A percentile compares a stretch with the other conserved stretches of the same genome.
Conservation (phyloP, 2,797 vertebrate species). For the Pipistrellus pipistrellus region DNA sequence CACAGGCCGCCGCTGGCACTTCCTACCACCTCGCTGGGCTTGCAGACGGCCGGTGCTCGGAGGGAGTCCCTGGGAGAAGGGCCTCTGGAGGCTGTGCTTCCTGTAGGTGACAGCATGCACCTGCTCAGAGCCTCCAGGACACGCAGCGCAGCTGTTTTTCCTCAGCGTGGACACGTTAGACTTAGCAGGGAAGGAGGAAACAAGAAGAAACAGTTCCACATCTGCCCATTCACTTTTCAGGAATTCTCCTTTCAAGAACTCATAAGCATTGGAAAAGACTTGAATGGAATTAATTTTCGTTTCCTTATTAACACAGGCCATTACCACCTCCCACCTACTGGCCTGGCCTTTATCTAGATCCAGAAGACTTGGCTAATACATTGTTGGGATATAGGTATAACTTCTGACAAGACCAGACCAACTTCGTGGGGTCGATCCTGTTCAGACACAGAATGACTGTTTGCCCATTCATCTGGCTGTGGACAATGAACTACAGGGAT, state of each 20-base stretch:
- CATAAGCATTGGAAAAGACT: neutral
- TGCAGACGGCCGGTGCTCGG: neutral
- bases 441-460: neutral
- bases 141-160: neutral
- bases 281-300: constrained; percentile 18
- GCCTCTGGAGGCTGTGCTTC: neutral
- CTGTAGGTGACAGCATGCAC: constrained; percentile 60
- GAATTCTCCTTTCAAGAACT: constrained; percentile 24
- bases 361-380: neutral
- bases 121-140: constrained; percentile 36
- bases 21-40: neutral
- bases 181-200: neutral
- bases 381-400: neutral
- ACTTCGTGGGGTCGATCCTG: neutral
- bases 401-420: constrained; percentile 17
- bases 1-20: neutral
- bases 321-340: neutral
- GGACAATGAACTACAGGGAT: neutral
- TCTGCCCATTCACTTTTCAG: neutral
- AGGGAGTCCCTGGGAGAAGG: neutral
- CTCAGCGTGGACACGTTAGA: neutral
- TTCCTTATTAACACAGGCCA: neutral
- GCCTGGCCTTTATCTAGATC: neutral
- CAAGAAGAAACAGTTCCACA: neutral
- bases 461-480: neutral